A percentile compares a stretch with the other conserved stretches of the same genome.
phyloP scores from a whole-genome alignment of 2,888 invertebrate genomes.

The Alsophila aescularia region DNA sequence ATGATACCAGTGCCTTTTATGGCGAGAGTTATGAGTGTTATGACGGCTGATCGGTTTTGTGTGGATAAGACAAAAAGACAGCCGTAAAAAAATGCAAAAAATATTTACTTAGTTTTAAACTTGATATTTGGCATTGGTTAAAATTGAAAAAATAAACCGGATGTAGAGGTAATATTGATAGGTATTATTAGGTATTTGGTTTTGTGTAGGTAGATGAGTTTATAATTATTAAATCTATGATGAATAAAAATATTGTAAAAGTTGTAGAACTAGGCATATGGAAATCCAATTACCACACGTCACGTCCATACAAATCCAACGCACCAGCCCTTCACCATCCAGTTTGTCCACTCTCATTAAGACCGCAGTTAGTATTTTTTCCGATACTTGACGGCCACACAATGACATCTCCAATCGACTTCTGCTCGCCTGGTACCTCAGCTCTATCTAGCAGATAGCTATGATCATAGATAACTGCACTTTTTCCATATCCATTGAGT shows the following conservation, averaged over 20 bases:
- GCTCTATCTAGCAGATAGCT: slow-evolving; percentile 73
- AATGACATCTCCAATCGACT: slow-evolving; percentile 60
- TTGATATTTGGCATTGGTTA: no score
- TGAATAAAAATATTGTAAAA: background rate
- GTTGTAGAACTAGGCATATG: background rate
- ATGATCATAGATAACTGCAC: slow-evolving; percentile 75
- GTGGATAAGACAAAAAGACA: slow-evolving; percentile 64
- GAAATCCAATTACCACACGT: background rate
- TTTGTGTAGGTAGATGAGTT: no score
- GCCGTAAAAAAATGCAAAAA: background rate
- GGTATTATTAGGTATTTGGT: no score
- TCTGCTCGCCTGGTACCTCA: slow-evolving; percentile 68
- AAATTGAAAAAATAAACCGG: no score
- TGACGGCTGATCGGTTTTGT: slow-evolving; percentile 62
- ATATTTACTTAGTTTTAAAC: background rate
- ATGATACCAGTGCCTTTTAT: slow-evolving; percentile 81
- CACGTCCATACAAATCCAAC: slow-evolving; percentile 55
- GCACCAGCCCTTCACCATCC: slow-evolving; percentile 66
- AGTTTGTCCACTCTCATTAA: slow-evolving; percentile 84
- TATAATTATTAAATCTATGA: no score
- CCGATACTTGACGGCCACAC: slow-evolving; percentile 59
- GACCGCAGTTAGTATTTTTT: slow-evolving; percentile 75
- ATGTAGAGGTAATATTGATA: no score
- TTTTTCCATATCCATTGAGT: slow-evolving; percentile 40
- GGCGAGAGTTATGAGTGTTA: slow-evolving; percentile 75